Evolutionary conservation across 2,888 invertebrate species (phyloP), one percentile per base, ranked within the genome.

Genomic region (Orgyia antiqua): DNA sequence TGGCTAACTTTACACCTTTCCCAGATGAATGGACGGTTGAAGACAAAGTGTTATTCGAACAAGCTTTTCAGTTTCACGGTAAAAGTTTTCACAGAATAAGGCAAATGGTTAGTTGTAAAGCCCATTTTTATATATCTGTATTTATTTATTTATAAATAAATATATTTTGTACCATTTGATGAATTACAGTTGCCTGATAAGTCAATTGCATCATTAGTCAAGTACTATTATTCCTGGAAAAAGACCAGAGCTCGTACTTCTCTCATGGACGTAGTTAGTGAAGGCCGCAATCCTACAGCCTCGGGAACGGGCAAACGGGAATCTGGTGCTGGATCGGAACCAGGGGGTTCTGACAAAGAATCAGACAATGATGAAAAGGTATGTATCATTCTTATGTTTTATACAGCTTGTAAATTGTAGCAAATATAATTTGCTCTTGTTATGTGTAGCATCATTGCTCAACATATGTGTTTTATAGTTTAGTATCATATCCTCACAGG

Each of bases 221-320:
- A 97, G 78, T 98, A 98, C 74, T 99, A 98, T 78, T 99, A 99
- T 73, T 95, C 96, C 60, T 98, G 98, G 98, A 99, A 99, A 77
- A 98, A 98, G 74, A 96, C 96, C 11, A 88, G 97, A 54, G 93
- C 95, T 58, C 91, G 96, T 36, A 95, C 94, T 32, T 97, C 97
- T 59, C 88, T 97, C 19, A 98, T 98, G 95, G 98, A 98, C 82
- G 82, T 75, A 10, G 91, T 93, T 11, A 92, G 94, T 53, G 93
- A 93, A 53, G 90, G 90, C 23, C 91, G 94, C 24, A 94, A 93
- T 54, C 91, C 93, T 39, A 89, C 91, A 12, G 84, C 88, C 32
- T 89, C 90, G 39, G 90, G 90, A 37, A 88, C 89, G 42, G 88
- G 89, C 42, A 89, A 89, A 34, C 61, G 75, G 12, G 93, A 94